Evolutionary conservation across 2,113 vertebrate species (phyloP).

Genomic region (Bettongia penicillata): DNA sequence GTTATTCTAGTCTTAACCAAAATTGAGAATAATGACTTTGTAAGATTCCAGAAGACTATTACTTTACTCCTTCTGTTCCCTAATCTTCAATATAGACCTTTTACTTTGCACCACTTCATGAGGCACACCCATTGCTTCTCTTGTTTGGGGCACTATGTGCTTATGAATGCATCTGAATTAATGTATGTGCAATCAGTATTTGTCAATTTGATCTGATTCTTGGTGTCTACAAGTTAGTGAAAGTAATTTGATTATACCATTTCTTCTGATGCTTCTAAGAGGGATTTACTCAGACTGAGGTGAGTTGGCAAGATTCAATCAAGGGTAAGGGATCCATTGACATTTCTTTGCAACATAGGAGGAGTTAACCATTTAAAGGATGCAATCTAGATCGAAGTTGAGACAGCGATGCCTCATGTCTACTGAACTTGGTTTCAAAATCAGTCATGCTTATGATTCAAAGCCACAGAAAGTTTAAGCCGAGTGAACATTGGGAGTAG

Average conservation of each 20-base stretch:
- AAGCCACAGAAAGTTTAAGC: neutral
- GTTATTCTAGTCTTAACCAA: conserved; percentile 41
- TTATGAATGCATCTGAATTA: neutral
- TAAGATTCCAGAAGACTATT: neutral
- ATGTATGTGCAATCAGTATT: neutral
- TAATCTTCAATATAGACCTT: neutral
- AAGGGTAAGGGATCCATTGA: neutral
- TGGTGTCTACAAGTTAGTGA: neutral
- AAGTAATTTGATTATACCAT: neutral
- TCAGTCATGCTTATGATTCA: neutral
- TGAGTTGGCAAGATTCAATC: neutral
- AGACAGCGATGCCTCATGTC: neutral
- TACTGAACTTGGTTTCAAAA: neutral
- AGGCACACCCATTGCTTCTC: neutral
- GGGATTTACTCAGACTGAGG: neutral
- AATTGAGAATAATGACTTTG: conserved; percentile 29
- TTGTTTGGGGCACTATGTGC: neutral
- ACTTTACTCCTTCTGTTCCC: neutral
- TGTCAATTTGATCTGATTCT: neutral
- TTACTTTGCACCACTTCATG: neutral
- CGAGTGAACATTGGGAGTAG: neutral
- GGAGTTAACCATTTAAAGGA: neutral
- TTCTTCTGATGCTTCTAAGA: neutral
- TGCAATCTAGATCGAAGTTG: neutral
- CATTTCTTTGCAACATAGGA: neutral